Percentiles rank a stretch among this genome's conserved stretches.
Evolutionary conservation across 2,888 invertebrate species (phyloP).

Genomic region (Buathra laborator): DNA sequence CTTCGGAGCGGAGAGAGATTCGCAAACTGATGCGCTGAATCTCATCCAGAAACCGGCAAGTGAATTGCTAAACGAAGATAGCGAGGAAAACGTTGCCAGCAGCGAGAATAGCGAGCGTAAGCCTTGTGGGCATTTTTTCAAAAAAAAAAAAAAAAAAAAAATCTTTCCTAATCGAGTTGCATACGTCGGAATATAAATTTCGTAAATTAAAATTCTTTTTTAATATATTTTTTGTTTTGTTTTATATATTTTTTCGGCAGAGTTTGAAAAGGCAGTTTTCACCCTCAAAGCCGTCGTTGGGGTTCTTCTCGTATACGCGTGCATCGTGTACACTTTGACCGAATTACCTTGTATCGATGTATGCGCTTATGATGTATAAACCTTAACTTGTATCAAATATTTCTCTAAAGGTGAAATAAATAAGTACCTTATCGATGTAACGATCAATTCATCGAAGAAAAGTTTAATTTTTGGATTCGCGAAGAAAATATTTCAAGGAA

Average conservation of each 20-base stretch:
- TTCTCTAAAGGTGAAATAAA: not conserved
- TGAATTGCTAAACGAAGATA: conserved; percentile 47
- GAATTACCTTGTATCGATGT: conserved; percentile 69
- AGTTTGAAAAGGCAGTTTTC: conserved; percentile 78
- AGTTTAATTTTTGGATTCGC: too few relatives aligned
- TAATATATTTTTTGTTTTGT: conserved; percentile 8
- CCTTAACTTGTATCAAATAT: not conserved
- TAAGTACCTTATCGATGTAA: not conserved
- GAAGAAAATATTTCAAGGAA: too few relatives aligned
- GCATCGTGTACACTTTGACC: conserved; percentile 78
- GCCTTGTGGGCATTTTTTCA: conserved; percentile 22
- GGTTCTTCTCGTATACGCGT: conserved; percentile 76
- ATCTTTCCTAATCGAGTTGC: conserved; percentile 1
- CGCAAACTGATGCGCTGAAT: conserved; percentile 41
- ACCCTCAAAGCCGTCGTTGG: conserved; percentile 76
- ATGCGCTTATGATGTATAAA: conserved; percentile 22
- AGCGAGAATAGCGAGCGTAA: conserved; percentile 54
- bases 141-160: not conserved
- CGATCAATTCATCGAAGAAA: not conserved
- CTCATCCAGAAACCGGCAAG: conserved; percentile 32
- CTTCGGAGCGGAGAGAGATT: conserved; percentile 6
- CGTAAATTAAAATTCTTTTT: not conserved
- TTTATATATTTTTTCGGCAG: conserved; percentile 64
- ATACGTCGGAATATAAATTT: not conserved
- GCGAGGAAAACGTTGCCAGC: conserved; percentile 40